Evolutionary conservation across 2,797 vertebrate genomes (phyloP), one percentile per base, ranked within the genome.

Genomic region (Rhinichthys osculus): DNA sequence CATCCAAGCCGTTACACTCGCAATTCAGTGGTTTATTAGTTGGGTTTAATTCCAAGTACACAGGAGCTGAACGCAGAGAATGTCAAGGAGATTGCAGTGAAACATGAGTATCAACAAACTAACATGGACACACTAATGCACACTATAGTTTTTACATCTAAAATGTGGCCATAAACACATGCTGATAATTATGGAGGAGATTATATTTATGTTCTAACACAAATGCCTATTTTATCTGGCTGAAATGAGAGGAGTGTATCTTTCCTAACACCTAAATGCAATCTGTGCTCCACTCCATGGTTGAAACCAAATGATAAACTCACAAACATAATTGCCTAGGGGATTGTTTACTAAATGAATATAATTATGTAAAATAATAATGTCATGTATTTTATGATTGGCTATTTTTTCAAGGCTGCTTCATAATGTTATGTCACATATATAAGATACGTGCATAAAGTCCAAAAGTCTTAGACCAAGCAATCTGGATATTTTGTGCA

Each of bases 141-240:
- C 69, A n/a, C 54, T 47, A 47, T 35, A 21, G 17, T 62, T 73
- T 57, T 44, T 38, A 66, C 44, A 52, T 77, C 33, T 30, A 40
- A 54, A 78, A 40, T 84, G 14, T 67, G 33, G 23, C 42, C 16
- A 52, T 78, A 72, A 78, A 78, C n/a, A 78, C 70, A 84, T 73
- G 30, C 16, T 66, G 72, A 66, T 74, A 35, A 74, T 81, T 81
- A 81, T 35, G 7, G 44, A 47, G 21, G 82, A 66, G 40, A 66
- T 47, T 64, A 81, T 38, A 35, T 83, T 76, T 83, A 74, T 52
- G 71, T 64, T 73, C 5, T 38, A 40, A 81, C 64, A 70, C 66
- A 38, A 69, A 81, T 52, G 47, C 9, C 54, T 47, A 14, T 47
- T 76, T 83, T 76, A 50, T 64, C 57, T 35, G 21, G 71, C 40